phyloP scores from a whole-genome alignment of 2,797 vertebrate genomes.

The Sphenopsis melanotis region DNA sequence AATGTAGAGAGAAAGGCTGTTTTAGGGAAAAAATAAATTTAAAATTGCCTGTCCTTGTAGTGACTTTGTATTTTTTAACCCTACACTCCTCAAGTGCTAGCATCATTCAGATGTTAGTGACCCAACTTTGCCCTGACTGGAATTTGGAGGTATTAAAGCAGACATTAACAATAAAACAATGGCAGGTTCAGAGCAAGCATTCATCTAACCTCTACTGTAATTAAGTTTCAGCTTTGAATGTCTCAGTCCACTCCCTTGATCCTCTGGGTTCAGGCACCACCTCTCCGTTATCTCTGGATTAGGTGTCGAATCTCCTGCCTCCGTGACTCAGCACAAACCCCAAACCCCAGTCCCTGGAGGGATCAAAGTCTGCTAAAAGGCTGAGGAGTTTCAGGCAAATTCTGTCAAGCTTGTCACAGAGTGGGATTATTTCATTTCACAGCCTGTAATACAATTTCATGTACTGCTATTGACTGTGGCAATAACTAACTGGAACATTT shows the following conservation, averaged over 20 bases:
- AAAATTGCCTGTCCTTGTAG: not conserved
- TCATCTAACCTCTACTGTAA: constrained; percentile 7
- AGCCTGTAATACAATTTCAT: constrained; percentile 72
- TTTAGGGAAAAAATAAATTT: not conserved
- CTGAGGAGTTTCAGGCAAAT: constrained; percentile 49
- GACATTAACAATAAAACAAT: constrained; percentile 45
- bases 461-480: constrained; percentile 52
- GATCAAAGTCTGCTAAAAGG: constrained; percentile 41
- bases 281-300: not conserved
- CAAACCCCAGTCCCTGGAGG: not conserved
- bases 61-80: not conserved
- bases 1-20: not conserved
- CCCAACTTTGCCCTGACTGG: constrained; percentile 11
- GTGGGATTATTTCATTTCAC: constrained; percentile 71
- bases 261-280: not conserved
- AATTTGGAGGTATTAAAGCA: constrained; percentile 17
- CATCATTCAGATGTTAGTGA: not conserved
- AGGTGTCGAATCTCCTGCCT: not conserved
- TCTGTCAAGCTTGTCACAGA: constrained; percentile 51
- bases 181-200: not conserved
- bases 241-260: constrained; percentile 19
- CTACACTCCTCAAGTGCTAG: not conserved
- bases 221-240: constrained; percentile 38
- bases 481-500: constrained; percentile 60
- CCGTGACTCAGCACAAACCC: constrained; percentile 30